phyloP scores from a whole-genome alignment of 2,113 vertebrate genomes.

The Pseudopodoces humilis region DNA sequence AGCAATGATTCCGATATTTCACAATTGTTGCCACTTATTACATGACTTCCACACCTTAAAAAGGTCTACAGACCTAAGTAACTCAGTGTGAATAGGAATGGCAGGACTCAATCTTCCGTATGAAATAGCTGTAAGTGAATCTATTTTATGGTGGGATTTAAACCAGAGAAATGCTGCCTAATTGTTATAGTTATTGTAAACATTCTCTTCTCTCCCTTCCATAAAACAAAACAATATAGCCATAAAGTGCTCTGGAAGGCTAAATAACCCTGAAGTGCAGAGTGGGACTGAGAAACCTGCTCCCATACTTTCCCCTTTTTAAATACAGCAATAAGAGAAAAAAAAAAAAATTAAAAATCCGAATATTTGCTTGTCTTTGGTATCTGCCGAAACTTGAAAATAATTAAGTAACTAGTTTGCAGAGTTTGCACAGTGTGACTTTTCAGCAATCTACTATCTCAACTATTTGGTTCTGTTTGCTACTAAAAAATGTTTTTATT shows the following conservation, averaged over 20 bases:
- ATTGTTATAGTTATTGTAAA: neutral
- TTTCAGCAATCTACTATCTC: neutral
- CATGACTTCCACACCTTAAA: neutral
- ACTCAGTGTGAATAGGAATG: neutral
- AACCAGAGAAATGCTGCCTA: neutral
- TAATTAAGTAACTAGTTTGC: neutral
- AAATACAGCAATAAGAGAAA: neutral
- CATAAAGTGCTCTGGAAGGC: slow-evolving; percentile 56
- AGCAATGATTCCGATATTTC: neutral
- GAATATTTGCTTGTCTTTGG: neutral
- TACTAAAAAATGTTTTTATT: neutral
- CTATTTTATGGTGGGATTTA: neutral
- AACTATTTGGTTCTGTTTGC: neutral
- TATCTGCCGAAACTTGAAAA: slow-evolving; percentile 16
- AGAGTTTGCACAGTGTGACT: neutral
- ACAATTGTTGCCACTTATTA: neutral
- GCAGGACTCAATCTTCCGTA: neutral
- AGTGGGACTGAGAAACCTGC: slow-evolving; percentile 38
- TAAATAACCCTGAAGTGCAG: slow-evolving; percentile 27
- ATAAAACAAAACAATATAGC: slow-evolving; percentile 16
- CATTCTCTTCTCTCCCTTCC: slow-evolving; percentile 19
- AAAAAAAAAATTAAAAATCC: neutral
- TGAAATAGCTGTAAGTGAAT: neutral
- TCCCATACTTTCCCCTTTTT: slow-evolving; percentile 21
- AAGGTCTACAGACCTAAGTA: neutral